Conservation (phyloP, 1,140 invertebrate genomes). For the Heterodera schachtii region DNA sequence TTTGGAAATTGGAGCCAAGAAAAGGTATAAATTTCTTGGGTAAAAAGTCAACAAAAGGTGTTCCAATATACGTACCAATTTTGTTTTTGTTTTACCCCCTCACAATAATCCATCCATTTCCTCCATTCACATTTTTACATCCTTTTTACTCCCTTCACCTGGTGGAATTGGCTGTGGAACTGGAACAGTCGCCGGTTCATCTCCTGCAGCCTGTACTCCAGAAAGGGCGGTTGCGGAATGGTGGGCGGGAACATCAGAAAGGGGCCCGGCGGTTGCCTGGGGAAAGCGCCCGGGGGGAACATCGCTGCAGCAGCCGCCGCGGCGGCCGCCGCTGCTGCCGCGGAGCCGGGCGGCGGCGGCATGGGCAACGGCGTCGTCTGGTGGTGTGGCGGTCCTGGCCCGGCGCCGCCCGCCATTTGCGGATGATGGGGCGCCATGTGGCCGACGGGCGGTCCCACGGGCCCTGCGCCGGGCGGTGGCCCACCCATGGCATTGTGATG, state of each 20-base stretch:
- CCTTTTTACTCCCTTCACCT: no score
- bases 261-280: conserved; percentile 11
- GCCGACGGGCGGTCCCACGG: not conserved
- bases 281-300: conserved; percentile 24
- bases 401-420: conserved; percentile 19
- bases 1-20: no score
- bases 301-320: no score
- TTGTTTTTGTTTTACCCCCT: no score
- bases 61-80: no score
- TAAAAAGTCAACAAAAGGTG: no score
- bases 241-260: conserved; percentile 21
- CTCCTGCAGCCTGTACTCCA: conserved; percentile 41
- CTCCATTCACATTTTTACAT: not conserved
- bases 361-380: conserved; percentile 2
- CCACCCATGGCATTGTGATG: not conserved
- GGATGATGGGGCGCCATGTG: conserved; percentile 8
- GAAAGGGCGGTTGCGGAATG: conserved; percentile 42
- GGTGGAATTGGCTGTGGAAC: conserved; percentile 33
- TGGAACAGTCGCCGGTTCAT: conserved; percentile 43
- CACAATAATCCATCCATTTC: no score
- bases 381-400: conserved; percentile 12
- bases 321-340: not conserved
- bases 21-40: no score
- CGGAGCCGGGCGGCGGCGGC: conserved; percentile 23
- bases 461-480: not conserved